Conservation (phyloP, 2,888 invertebrate species). For the Troilus luridus region DNA sequence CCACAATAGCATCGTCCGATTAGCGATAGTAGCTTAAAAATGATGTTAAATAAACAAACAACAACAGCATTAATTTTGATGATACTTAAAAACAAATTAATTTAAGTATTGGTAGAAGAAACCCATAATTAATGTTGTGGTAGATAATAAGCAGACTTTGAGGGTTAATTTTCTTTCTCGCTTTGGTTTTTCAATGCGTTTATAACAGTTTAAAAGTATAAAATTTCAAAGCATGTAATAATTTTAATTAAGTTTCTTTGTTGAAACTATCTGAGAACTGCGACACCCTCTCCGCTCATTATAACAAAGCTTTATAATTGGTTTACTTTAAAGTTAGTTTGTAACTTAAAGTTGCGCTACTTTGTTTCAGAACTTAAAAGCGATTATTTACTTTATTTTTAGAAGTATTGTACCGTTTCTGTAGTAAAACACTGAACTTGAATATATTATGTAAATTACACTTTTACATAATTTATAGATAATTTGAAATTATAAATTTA, state of each 20-base stretch:
- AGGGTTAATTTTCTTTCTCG: neutral
- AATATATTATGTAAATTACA: neutral
- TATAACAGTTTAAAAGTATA: neutral
- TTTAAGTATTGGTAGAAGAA: too few species aligned
- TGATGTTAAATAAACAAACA: too few species aligned
- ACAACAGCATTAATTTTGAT: too few species aligned
- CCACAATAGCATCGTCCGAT: too few species aligned
- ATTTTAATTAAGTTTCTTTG: neutral
- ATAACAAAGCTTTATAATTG: neutral
- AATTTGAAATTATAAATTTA: too few species aligned
- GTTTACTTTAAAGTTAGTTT: neutral
- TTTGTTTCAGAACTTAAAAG: neutral
- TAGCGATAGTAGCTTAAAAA: too few species aligned
- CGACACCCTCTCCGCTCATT: neutral
- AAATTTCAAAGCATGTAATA: neutral
- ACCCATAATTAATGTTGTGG: too few species aligned
- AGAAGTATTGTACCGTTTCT: neutral
- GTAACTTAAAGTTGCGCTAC: neutral
- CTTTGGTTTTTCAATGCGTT: neutral
- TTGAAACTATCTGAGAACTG: neutral
- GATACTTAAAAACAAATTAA: too few species aligned
- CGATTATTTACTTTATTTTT: neutral
- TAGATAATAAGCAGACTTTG: too few species aligned
- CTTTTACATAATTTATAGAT: too few species aligned
- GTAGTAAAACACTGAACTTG: neutral